Evolutionary conservation across 2,888 invertebrate species (phyloP).

Genomic region (Diachrysia chrysitis): DNA sequence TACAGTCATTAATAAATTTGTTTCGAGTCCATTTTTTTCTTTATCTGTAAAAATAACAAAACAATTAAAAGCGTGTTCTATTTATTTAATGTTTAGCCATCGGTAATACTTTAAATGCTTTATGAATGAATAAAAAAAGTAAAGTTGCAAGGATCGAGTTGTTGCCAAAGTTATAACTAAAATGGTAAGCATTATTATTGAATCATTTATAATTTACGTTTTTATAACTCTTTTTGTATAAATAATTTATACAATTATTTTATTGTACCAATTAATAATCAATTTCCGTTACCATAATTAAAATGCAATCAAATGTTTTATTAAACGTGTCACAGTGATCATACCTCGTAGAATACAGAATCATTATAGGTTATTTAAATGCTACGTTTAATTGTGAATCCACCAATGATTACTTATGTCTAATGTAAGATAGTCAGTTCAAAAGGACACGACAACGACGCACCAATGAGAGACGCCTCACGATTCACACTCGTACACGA

Average conservation of each 20-base stretch:
- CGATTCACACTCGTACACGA: constrained; percentile 34
- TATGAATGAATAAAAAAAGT: too few species aligned
- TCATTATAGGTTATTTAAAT: constrained; percentile 53
- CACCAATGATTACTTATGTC: constrained; percentile 60
- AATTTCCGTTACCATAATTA: neutral
- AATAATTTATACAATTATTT: too few species aligned
- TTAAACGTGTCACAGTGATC: neutral
- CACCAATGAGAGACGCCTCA: constrained; percentile 47
- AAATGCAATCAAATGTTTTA: neutral
- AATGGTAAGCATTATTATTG: too few species aligned
- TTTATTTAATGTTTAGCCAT: too few species aligned
- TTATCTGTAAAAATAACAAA: too few species aligned
- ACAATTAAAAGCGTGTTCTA: too few species aligned
- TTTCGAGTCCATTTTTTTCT: neutral
- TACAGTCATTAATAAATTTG: neutral
- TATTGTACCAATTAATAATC: too few species aligned
- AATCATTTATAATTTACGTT: too few species aligned
- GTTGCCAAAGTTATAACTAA: too few species aligned
- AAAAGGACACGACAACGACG: constrained; percentile 54
- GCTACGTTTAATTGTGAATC: constrained; percentile 56
- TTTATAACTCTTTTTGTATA: too few species aligned
- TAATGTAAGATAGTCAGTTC: constrained; percentile 54
- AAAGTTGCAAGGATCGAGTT: too few species aligned
- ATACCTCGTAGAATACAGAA: constrained; percentile 6
- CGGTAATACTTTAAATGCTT: too few species aligned